Percentiles rank a stretch among this genome's conserved stretches.
These are phyloP conservation scores for Caenorhabditis inopinata DNA, from an alignment of 1,140 invertebrate genomes.

Conservation along the genomic window DNA sequence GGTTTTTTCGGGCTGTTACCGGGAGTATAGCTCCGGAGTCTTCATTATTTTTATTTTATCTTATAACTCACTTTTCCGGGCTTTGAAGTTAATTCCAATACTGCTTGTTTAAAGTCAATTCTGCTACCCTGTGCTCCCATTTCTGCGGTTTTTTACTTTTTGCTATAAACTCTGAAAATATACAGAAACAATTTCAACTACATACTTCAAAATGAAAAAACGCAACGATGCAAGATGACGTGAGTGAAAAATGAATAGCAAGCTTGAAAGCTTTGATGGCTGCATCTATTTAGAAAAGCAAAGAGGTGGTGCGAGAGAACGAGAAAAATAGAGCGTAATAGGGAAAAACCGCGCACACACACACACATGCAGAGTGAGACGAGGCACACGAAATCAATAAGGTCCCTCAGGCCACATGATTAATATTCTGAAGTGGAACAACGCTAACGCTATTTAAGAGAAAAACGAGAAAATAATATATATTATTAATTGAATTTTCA, in stretches of 20 bases:
- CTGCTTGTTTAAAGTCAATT: slow-evolving; percentile 92
- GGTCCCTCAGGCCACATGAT: slow-evolving; percentile 15
- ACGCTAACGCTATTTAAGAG: background rate
- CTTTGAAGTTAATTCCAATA: slow-evolving; percentile 92
- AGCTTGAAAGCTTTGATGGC: background rate
- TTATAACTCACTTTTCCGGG: slow-evolving; percentile 71
- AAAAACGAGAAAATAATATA: background rate
- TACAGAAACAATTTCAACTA: background rate
- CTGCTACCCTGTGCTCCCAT: slow-evolving; percentile 98
- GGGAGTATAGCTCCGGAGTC: too few species aligned
- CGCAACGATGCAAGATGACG: background rate
- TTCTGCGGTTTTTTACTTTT: background rate
- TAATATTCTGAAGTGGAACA: slow-evolving; percentile 7
- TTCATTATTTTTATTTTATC: too few species aligned
- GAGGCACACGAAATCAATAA: slow-evolving; percentile 10
- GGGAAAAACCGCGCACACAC: too few species aligned
- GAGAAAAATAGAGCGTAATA: slow-evolving; percentile 25
- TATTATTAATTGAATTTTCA: background rate
- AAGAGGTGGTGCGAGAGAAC: background rate
- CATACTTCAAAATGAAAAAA: background rate
- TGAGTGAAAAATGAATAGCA: background rate
- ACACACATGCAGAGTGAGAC: background rate
- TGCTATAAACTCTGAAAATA: too few species aligned
- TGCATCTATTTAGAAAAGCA: background rate
- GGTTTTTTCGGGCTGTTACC: too few species aligned